A percentile compares a stretch with the other conserved stretches of the same genome.
Conservation (phyloP, 2,888 invertebrate species). For the Cephus runcator region DNA sequence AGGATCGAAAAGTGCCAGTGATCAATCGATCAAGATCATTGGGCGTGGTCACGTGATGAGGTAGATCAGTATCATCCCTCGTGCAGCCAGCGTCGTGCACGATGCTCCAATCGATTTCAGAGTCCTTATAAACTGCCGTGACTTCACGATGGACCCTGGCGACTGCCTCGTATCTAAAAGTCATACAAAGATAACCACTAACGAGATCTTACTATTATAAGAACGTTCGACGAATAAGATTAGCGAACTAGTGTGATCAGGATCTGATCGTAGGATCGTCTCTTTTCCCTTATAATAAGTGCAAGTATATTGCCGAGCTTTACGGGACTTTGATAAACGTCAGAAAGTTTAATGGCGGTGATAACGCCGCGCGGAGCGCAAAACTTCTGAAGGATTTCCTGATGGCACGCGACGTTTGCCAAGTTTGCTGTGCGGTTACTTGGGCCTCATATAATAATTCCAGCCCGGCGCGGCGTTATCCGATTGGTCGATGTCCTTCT, state of each 20-base stretch:
- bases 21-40: conserved; percentile 76
- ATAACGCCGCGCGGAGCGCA: conserved; percentile 1
- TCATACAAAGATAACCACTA: not conserved
- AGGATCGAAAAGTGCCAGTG: conserved; percentile 68
- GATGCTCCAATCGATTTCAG: conserved; percentile 81
- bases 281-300: not conserved
- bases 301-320: not conserved
- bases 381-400: not conserved
- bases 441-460: not conserved
- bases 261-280: not conserved
- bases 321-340: not conserved
- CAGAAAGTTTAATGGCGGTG: not conserved
- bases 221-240: not conserved
- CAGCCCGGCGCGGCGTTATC: not conserved
- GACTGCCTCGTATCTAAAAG: conserved; percentile 51
- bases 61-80: conserved; percentile 85
- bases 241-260: not conserved
- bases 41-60: conserved; percentile 81
- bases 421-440: not conserved
- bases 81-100: conserved; percentile 91
- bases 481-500: not conserved
- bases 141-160: conserved; percentile 45
- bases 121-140: conserved; percentile 67
- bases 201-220: not conserved
- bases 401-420: not conserved